Base-by-base conservation (phyloP, 1,140 invertebrate species). In the Ceratina calcarata region DNA sequence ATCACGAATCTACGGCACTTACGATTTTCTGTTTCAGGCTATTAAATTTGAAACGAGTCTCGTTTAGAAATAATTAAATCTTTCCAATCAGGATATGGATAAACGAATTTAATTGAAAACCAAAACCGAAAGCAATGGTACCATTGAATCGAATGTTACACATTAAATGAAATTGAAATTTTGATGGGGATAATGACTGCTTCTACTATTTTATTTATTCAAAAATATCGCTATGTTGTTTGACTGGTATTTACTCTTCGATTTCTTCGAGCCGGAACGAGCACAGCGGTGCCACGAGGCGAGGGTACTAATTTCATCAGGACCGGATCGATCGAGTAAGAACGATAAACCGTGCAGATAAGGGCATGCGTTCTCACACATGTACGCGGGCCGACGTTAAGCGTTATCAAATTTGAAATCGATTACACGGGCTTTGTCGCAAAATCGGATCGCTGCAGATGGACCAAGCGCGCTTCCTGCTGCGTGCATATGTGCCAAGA, bases 401-500 rank as follows among this genome's bases (percentile, higher is more conserved):
- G 82, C 88, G 85, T 91, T 91, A 91, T 91, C 91, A 80, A 87
- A 90, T 91, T 92, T 82, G 80, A 90, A 92, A 92, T 91, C 90
- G 89, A 92, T 91, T 92, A 90, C 86, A 80, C 83, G 82, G 78
- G 87, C 82, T 91, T 92, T 92, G 91, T 92, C 90, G 82, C 72
- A 82, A 89, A 88, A 91, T 91, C 90, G 84, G 89, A 92, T 92
- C 88, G 89, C 86, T 88, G 86, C 91, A 92, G 89, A 91, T 92
- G 92, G 88, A 91, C 86, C 81, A 74, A 82, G 18, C 78, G 62
- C 86, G 87, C 83, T 89, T 88, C 92, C 92, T 87, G 92, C 92
- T 93, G 92, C 75, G 92, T 92, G 84, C 92, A 93, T 93, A 93
- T 93, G 92, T 87, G 88, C 67, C 87, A 86, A 83, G 83, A 82